Percentiles rank a stretch among this genome's conserved stretches.
Conservation (phyloP, 2,113 vertebrate species). For the Saccopteryx leptura region DNA sequence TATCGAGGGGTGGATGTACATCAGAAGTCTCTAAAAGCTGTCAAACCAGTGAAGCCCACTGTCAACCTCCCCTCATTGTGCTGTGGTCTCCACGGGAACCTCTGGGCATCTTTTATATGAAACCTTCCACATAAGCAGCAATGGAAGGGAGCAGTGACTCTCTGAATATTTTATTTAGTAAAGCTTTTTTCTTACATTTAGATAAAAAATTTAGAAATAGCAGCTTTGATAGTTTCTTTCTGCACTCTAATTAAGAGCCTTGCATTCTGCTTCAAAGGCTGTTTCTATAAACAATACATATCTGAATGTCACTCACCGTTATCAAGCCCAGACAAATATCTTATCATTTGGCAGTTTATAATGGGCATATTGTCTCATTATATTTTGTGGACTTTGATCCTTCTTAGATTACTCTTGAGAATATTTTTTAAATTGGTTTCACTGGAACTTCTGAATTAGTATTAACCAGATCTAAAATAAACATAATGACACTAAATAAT, state of each 20-base stretch:
- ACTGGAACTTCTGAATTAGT: constrained; percentile 65
- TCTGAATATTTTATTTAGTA: constrained; percentile 62
- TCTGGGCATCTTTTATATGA: not conserved
- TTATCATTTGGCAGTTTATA: constrained; percentile 17
- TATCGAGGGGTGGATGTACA: too few species aligned
- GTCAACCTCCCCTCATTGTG: not conserved
- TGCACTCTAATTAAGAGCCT: constrained; percentile 67
- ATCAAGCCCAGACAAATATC: constrained; percentile 22
- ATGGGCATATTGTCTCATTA: constrained; percentile 63
- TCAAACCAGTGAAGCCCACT: too few species aligned
- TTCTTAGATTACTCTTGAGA: constrained; percentile 64
- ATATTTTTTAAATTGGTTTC: constrained; percentile 66
- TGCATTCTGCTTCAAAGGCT: constrained; percentile 53
- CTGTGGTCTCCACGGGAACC: not conserved
- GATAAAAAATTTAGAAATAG: constrained; percentile 70
- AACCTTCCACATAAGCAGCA: not conserved
- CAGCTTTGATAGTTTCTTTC: constrained; percentile 70
- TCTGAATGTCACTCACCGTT: constrained; percentile 64
- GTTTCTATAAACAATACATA: constrained; percentile 66
- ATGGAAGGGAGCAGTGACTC: not conserved
- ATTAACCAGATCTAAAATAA: constrained; percentile 68
- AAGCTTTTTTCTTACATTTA: constrained; percentile 30
- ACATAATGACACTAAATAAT: constrained; percentile 44
- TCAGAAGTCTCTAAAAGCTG: not conserved
- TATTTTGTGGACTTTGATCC: constrained; percentile 72